Evolutionary conservation across 2,113 vertebrate genomes (phyloP), one percentile per base, ranked within the genome.

Genomic region (Opisthocomus hoazin): DNA sequence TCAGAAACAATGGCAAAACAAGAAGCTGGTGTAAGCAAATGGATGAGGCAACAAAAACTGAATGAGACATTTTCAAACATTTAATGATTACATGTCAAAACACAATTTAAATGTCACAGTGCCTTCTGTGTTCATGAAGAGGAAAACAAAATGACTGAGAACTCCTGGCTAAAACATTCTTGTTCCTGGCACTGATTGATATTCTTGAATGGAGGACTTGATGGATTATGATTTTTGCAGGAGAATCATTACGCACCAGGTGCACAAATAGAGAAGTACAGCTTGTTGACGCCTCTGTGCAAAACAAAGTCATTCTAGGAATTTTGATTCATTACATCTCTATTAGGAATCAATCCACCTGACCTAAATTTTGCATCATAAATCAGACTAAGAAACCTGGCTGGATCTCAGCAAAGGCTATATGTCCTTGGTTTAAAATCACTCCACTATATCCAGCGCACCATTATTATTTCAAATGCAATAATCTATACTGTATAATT

Each of bases 61-160:
- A 97, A 95, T 82, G 96, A 97, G 96, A 97, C 91, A 61, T 98
- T 98, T 97, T 97, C 97, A 98, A 98, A 96, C 94, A 96, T 94
- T 90, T 97, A 98, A 98, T 97, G 97, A 98, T 98, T 98, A 97
- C 96, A 96, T 95, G 97, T 98, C 98, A 98, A 98, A 98, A 93
- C 95, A 97, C 90, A 97, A 97, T 98, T 98, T 97, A 97, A 96
- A 97, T 98, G 98, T 98, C 97, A 97, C 93, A 66, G 94, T 8
- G 20, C 91, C 83, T 92, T 96, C 89, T 87, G 54, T 95, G 68
- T 32, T 96, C 94, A 94, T 78, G 41, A 57, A 73, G 88, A 93
- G 89, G 90, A 93, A 97, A 96, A 75, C 75, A 87, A 96, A 97
- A 96, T 97, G 97, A 98, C 95, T 97, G 97, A 98, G 97, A 97